Evolutionary conservation across 2,888 invertebrate genomes (phyloP).

Genomic region (Anodontia alba): DNA sequence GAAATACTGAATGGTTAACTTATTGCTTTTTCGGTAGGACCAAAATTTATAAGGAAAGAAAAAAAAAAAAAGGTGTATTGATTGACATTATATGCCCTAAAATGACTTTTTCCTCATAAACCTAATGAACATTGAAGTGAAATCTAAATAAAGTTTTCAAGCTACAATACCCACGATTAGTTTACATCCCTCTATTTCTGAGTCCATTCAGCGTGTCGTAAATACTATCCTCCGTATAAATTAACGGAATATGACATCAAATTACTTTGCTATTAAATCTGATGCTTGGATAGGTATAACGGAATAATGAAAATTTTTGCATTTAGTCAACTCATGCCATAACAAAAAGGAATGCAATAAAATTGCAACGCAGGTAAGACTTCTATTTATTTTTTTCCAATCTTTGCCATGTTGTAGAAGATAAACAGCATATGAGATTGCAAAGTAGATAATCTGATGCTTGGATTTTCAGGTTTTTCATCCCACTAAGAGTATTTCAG

Average conservation of each 20-base stretch:
- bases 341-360: neutral
- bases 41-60: too few species aligned
- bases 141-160: neutral
- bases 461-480: too few species aligned
- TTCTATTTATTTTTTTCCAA: too few species aligned
- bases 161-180: conserved; percentile 7
- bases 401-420: too few species aligned
- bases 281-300: conserved; percentile 9
- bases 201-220: neutral
- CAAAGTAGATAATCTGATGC: too few species aligned
- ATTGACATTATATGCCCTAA: too few species aligned
- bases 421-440: too few species aligned
- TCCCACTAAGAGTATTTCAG: too few species aligned
- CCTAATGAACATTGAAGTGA: conserved; percentile 1
- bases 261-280: conserved; percentile 18
- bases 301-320: conserved; percentile 6
- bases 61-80: too few species aligned
- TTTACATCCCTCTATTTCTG: conserved; percentile 3
- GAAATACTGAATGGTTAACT: too few species aligned
- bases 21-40: too few species aligned
- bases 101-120: neutral
- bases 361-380: neutral
- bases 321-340: neutral
- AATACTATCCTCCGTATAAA: conserved; percentile 13
- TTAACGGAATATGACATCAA: conserved; percentile 14